A percentile compares a stretch with the other conserved stretches of the same genome.
These are phyloP conservation scores for Oreohelix idahoensis DNA, from an alignment of 1,140 invertebrate genomes.

Conservation along the genomic window DNA sequence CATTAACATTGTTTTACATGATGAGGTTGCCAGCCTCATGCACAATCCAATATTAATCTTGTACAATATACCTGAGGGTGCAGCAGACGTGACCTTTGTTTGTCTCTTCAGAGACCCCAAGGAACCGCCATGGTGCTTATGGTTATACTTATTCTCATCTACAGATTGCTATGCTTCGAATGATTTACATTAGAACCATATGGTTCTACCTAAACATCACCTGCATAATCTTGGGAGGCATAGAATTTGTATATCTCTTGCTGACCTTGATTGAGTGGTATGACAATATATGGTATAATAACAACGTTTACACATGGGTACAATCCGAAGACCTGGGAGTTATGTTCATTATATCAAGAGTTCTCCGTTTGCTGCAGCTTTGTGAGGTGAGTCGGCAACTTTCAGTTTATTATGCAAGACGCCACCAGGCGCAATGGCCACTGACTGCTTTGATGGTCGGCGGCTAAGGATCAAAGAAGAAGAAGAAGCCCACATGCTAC, in stretches of 20 bases:
- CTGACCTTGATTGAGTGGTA: background rate
- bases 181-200: constrained; percentile 52
- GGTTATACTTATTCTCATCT: constrained; percentile 26
- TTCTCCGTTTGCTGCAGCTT: background rate
- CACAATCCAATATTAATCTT: too few relatives aligned
- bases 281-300: background rate
- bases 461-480: too few relatives aligned
- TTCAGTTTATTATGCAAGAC: too few relatives aligned
- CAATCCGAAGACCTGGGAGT: background rate
- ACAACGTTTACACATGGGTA: background rate
- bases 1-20: too few relatives aligned
- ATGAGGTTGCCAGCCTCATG: too few relatives aligned
- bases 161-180: constrained; percentile 54
- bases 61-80: too few relatives aligned
- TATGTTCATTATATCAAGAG: background rate
- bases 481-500: too few relatives aligned
- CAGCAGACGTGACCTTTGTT: too few relatives aligned
- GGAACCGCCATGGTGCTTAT: too few relatives aligned
- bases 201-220: constrained; percentile 60
- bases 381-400: background rate
- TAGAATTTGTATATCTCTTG: constrained; percentile 48
- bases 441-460: too few relatives aligned
- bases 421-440: too few relatives aligned
- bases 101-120: too few relatives aligned
- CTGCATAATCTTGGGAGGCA: constrained; percentile 53